These are phyloP conservation scores for Electrona antarctica DNA, from an alignment of 2,113 vertebrate genomes.

Conservation along the genomic window DNA sequence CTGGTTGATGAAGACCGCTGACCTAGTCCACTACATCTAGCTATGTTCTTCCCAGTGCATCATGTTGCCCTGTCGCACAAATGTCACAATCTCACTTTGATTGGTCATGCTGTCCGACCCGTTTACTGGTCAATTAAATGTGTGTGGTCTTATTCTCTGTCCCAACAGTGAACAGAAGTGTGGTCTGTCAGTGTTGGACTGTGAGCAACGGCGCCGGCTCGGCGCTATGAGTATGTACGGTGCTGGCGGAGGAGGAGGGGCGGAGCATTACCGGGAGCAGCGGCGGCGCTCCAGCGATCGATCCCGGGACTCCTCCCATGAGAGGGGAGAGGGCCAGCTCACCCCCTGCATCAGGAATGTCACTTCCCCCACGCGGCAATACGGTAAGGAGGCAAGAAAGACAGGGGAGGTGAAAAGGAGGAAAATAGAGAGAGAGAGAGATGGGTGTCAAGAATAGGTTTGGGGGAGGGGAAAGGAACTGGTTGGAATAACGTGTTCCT, in stretches of 20 bases:
- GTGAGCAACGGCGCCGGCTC: conserved; percentile 54
- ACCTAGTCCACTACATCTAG: conserved; percentile 3
- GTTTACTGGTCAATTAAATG: background rate
- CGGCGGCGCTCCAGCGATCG: conserved; percentile 91
- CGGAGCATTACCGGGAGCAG: conserved; percentile 84
- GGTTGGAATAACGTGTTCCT: too few species aligned
- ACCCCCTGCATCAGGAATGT: conserved; percentile 98
- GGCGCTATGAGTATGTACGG: conserved; percentile 89
- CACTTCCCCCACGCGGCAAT: conserved; percentile 93
- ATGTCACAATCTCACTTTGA: background rate
- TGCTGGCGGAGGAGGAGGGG: conserved; percentile 77
- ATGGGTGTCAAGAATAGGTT: too few species aligned
- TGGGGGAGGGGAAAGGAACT: too few species aligned
- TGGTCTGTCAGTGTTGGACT: conserved; percentile 79
- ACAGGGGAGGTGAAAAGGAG: conserved; percentile 76
- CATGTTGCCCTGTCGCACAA: conserved; percentile 13
- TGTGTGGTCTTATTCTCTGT: conserved; percentile 15
- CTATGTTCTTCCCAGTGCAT: background rate
- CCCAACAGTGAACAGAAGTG: conserved; percentile 80
- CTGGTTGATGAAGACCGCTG: too few species aligned
- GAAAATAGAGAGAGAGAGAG: background rate
- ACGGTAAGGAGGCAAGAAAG: conserved; percentile 79
- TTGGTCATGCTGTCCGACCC: background rate
- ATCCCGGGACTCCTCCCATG: conserved; percentile 95
- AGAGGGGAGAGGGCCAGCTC: conserved; percentile 91